Evolutionary conservation across 53 echinoderm and acorn worm genomes (phyloP).

Genomic region (Zoroaster sp.): DNA sequence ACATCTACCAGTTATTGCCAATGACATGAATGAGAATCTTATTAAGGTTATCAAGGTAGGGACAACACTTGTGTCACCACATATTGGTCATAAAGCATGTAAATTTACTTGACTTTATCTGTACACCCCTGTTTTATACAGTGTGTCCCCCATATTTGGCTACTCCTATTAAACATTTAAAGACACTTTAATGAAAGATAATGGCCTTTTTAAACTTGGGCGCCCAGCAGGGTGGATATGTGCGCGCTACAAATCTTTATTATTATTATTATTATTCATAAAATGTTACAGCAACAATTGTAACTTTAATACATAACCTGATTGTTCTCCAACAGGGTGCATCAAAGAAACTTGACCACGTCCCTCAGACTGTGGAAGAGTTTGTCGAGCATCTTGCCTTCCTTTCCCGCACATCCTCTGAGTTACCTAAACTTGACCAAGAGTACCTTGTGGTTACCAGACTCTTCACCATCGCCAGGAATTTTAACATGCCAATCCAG

Average conservation of each 20-base stretch:
- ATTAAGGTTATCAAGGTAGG: constrained; percentile 57
- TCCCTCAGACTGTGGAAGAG: constrained; percentile 90
- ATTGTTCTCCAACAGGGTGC: constrained; percentile 68
- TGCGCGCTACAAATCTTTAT: too few relatives aligned
- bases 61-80: too few relatives aligned
- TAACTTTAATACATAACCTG: background rate
- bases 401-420: constrained; percentile 79
- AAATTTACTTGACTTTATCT: too few relatives aligned
- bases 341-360: constrained; percentile 94
- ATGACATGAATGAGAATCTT: constrained; percentile 88
- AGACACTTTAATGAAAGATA: too few relatives aligned
- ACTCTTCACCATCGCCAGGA: constrained; percentile 93
- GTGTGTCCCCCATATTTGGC: too few relatives aligned
- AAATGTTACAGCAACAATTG: too few relatives aligned
- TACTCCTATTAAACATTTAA: too few relatives aligned
- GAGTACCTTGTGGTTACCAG: constrained; percentile 89
- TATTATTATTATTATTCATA: too few relatives aligned
- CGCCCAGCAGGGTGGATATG: too few relatives aligned
- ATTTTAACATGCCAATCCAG: constrained; percentile 85
- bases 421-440: constrained; percentile 84
- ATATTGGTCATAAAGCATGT: too few relatives aligned
- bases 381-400: constrained; percentile 95
- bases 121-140: too few relatives aligned
- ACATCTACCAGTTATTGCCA: constrained; percentile 88
- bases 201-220: too few relatives aligned